These are phyloP conservation scores for Uropsilus gracilis DNA, from an alignment of 2,113 vertebrate genomes.

Conservation along the genomic window DNA sequence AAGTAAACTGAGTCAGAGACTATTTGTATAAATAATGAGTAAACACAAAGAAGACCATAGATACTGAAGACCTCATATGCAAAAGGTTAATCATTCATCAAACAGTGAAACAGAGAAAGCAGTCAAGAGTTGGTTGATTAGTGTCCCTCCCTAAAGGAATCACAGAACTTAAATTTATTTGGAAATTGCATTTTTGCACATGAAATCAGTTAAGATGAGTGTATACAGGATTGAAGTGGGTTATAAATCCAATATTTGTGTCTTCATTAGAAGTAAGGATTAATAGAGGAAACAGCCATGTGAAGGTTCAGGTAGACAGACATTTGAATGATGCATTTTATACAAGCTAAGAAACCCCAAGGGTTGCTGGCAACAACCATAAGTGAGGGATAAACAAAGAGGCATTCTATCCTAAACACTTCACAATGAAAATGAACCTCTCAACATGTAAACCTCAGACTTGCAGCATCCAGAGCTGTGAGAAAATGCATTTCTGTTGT, in stretches of 20 bases:
- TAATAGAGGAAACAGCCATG: neutral
- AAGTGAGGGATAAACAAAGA: neutral
- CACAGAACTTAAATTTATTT: neutral
- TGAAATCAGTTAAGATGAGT: neutral
- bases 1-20: neutral
- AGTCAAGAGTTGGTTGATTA: neutral
- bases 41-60: neutral
- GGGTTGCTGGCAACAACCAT: neutral
- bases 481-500: neutral
- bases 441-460: neutral
- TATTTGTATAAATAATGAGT: neutral
- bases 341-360: neutral
- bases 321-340: neutral
- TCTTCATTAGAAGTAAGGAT: neutral
- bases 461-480: neutral
- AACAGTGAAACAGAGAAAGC: neutral
- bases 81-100: neutral
- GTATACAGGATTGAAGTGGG: neutral
- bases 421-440: neutral
- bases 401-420: neutral
- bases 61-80: neutral
- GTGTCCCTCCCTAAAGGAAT: rapidly evolving
- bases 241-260: neutral
- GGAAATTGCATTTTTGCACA: neutral
- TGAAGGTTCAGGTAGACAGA: neutral